These are phyloP conservation scores for Torymus auratus DNA, from an alignment of 2,888 invertebrate species.

Conservation along the genomic window DNA sequence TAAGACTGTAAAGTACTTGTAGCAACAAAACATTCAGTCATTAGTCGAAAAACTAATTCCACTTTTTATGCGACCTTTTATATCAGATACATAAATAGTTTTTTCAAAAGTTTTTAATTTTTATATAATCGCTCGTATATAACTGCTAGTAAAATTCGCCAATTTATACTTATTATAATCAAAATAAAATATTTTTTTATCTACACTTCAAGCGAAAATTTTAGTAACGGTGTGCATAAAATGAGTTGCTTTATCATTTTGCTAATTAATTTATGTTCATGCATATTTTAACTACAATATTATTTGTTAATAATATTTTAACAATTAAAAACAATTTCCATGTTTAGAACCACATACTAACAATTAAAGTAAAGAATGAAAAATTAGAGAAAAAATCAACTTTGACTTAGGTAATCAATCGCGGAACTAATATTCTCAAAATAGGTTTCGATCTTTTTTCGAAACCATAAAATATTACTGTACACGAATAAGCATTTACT, in stretches of 20 bases:
- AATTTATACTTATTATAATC: neutral
- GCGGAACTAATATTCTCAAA: constrained; percentile 16
- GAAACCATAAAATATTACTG: constrained; percentile 56
- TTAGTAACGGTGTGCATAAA: constrained; percentile 9
- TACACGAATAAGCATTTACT: constrained; percentile 62
- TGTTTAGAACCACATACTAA: constrained; percentile 9
- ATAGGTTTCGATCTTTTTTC: constrained; percentile 1
- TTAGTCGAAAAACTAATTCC: constrained; percentile 13
- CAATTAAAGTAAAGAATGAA: constrained; percentile 11
- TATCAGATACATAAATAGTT: neutral
- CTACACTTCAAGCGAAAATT: constrained; percentile 6
- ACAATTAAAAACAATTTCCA: constrained; percentile 7
- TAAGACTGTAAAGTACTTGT: constrained; percentile 22
- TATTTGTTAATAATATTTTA: constrained; percentile 23
- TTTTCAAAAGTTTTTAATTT: too few species aligned
- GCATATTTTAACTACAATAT: constrained; percentile 9
- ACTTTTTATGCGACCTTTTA: constrained; percentile 6
- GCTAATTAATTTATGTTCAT: neutral
- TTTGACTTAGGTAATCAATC: constrained; percentile 33
- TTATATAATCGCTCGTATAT: neutral
- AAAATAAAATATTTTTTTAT: constrained; percentile 11
- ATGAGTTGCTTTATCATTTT: constrained; percentile 4
- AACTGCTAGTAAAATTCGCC: constrained; percentile 3
- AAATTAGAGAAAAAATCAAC: constrained; percentile 12
- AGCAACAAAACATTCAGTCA: constrained; percentile 54